These are phyloP conservation scores for Polydrusus cervinus DNA, from an alignment of 2,888 invertebrate genomes.

Conservation along the genomic window DNA sequence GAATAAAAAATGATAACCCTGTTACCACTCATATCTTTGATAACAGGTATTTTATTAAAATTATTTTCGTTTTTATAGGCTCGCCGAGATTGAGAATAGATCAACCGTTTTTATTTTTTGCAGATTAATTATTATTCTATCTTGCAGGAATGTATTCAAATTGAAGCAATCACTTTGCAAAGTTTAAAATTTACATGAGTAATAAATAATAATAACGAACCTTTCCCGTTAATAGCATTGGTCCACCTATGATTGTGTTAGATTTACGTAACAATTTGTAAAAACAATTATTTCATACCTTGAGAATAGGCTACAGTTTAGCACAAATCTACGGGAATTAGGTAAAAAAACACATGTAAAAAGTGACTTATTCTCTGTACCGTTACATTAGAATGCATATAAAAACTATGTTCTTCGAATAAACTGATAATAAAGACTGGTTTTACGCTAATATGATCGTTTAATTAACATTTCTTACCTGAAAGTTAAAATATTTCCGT, in stretches of 20 bases:
- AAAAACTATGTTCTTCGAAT: not conserved
- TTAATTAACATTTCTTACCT: slow-evolving; percentile 5
- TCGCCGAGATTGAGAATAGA: slow-evolving; percentile 9
- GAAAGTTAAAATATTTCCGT: slow-evolving; percentile 12
- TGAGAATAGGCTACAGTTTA: not conserved
- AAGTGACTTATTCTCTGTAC: not conserved
- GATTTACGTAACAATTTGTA: slow-evolving; percentile 17
- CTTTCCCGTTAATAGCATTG: not conserved
- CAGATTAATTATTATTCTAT: not conserved
- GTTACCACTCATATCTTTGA: slow-evolving; percentile 31
- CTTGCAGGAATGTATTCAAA: slow-evolving; percentile 3
- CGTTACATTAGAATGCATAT: slow-evolving; percentile 1
- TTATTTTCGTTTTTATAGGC: not conserved
- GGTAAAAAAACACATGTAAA: slow-evolving; percentile 4
- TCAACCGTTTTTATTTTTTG: not conserved
- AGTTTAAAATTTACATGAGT: slow-evolving; percentile 23
- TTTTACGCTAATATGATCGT: not conserved
- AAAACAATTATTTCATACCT: slow-evolving; percentile 20
- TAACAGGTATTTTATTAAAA: slow-evolving; percentile 30
- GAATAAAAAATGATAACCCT: slow-evolving; percentile 27
- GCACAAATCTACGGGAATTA: not conserved
- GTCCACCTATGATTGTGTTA: not conserved
- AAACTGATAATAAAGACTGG: too few relatives aligned
- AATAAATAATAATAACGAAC: not conserved
- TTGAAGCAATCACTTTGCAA: not conserved